A percentile compares a stretch with the other conserved stretches of the same genome.
These are phyloP conservation scores for Willowsia nigromaculata DNA, from an alignment of 2,888 invertebrate species.

Conservation along the genomic window DNA sequence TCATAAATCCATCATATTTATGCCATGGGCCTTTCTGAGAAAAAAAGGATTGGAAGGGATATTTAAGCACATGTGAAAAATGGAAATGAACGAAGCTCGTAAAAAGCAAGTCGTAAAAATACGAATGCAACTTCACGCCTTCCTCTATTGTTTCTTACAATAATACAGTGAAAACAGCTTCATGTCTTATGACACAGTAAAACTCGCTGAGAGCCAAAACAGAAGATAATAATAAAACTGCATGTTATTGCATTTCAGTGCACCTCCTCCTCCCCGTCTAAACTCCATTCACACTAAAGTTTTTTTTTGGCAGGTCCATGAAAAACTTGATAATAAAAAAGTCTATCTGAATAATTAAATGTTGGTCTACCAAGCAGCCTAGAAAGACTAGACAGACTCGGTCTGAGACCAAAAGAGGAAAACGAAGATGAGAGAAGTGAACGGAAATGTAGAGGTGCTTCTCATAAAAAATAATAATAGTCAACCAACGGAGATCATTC, in stretches of 20 bases:
- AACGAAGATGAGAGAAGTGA: background rate
- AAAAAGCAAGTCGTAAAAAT: slow-evolving; percentile 38
- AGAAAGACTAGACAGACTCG: slow-evolving; percentile 6
- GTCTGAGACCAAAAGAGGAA: background rate
- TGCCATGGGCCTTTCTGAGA: background rate
- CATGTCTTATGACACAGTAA: background rate
- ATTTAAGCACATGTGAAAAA: background rate
- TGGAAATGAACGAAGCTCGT: background rate
- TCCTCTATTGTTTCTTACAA: background rate
- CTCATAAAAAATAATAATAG: slow-evolving; percentile 43
- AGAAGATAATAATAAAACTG: background rate
- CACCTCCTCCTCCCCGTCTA: background rate
- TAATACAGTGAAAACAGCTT: background rate
- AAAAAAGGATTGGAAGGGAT: background rate
- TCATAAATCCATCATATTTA: background rate
- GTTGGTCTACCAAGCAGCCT: background rate
- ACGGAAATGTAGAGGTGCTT: slow-evolving; percentile 45
- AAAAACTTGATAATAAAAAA: no score
- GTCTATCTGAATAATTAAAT: background rate
- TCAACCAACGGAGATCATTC: background rate
- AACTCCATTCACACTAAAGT: background rate
- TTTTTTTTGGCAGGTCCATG: no score
- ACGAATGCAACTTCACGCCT: slow-evolving; percentile 40
- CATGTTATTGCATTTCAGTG: background rate
- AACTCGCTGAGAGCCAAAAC: background rate